phyloP scores from a whole-genome alignment of 2,113 vertebrate genomes.

The Psilopsiagon aurifrons region DNA sequence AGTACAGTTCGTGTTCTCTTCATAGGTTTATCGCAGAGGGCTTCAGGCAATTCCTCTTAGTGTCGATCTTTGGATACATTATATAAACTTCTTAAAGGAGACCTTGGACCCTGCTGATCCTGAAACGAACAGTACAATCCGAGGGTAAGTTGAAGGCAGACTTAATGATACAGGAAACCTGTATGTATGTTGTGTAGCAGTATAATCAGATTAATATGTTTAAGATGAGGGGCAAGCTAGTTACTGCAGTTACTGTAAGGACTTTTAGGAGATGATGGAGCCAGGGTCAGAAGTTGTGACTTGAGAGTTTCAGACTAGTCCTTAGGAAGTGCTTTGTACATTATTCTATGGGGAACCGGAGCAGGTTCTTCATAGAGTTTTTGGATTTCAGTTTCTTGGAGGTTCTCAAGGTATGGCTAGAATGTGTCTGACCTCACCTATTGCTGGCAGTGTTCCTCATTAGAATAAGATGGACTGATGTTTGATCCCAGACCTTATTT shows the following conservation, averaged over 20 bases:
- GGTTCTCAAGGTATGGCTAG: background rate
- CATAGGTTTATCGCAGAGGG: conserved; percentile 94
- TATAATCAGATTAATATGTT: rapidly evolving
- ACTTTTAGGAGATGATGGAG: background rate
- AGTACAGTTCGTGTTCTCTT: conserved; percentile 76
- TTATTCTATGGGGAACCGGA: background rate
- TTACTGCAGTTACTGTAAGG: rapidly evolving
- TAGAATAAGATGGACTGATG: background rate
- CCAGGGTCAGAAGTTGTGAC: background rate
- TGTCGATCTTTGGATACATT: conserved; percentile 98
- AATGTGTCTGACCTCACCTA: background rate
- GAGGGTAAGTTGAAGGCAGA: conserved; percentile 84
- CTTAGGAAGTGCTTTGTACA: background rate
- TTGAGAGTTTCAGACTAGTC: background rate
- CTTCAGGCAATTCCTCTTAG: conserved; percentile 98
- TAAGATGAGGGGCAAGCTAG: rapidly evolving
- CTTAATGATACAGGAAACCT: rapidly evolving
- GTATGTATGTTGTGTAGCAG: rapidly evolving
- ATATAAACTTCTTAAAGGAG: conserved; percentile 95
- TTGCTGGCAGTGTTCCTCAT: background rate
- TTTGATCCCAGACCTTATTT: background rate
- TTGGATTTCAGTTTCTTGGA: background rate
- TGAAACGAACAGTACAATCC: conserved; percentile 86
- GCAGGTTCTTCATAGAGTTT: background rate
- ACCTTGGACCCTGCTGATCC: conserved; percentile 87